Percentiles rank a stretch among this genome's conserved stretches.
Conservation (phyloP, 92 coral and sea anemone species). For the Anthopleura xanthogrammica region DNA sequence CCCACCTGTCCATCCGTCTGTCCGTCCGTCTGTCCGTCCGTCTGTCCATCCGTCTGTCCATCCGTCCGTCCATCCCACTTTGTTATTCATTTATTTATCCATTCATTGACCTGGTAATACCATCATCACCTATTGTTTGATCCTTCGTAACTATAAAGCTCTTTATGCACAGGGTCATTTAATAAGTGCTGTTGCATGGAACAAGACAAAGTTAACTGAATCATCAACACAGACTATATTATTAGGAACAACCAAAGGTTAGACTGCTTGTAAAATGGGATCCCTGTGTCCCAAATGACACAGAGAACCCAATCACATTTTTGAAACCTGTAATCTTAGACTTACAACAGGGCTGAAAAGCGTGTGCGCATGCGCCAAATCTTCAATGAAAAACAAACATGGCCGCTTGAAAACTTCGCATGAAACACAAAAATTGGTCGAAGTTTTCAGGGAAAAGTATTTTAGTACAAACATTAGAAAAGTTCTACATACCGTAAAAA, state of each 20-base stretch:
- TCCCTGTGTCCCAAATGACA: conserved; percentile 3
- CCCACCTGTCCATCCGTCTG: not conserved
- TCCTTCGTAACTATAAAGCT: no score
- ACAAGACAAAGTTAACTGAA: conserved; percentile 86
- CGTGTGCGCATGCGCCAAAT: not conserved
- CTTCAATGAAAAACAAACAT: not conserved
- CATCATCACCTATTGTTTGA: no score
- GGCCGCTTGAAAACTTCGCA: no score
- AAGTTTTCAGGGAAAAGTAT: not conserved
- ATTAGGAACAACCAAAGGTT: conserved; percentile 90
- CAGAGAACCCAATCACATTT: not conserved
- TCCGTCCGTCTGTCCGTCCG: not conserved
- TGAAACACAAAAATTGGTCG: not conserved
- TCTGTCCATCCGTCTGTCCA: no score
- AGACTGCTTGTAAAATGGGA: not conserved
- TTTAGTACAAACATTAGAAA: no score
- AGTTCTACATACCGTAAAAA: no score
- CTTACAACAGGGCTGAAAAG: not conserved
- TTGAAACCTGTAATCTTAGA: no score
- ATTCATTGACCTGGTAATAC: no score
- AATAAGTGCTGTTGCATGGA: conserved; percentile 94
- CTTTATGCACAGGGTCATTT: conserved; percentile 67
- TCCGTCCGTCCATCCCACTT: no score
- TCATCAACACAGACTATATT: conserved; percentile 91
- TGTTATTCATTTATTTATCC: no score